Base-by-base conservation (phyloP, 1,140 invertebrate species). In the Telenomus remus region DNA sequence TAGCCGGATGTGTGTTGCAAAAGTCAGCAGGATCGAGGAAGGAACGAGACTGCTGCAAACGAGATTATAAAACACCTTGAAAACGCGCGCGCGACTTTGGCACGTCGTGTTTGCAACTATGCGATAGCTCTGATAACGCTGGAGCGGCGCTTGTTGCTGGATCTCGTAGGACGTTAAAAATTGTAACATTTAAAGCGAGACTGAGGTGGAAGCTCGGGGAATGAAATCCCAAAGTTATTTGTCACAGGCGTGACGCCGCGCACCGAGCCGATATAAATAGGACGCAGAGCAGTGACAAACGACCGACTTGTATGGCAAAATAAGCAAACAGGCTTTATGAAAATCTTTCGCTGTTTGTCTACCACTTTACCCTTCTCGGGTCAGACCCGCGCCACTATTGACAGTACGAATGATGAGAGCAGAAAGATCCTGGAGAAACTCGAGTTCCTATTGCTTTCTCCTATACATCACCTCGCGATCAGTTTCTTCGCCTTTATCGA, bases 181-280 rank as follows among this genome's bases (percentile, higher is more conserved):
- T 71, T 65, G 56, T 44, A 61, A 53, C 61, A 56, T 35, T 56
- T 47, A 66, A 71, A 56, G 37, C 34, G 35, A 46, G 4, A 42
- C 42, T 50, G 15, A 59, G 13, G 56, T 44, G 54, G 44, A 48
- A 47, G 49, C 47, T 66, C 13, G 49, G 48, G 37, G 51, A 13
- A 39, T 46, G 19, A 12, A 56, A 46, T 56, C 57, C 43, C 66
- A 55, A n/a, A 61, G 81, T 61, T 84, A 86, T 86, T 86, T 85
- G 83, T 86, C 85, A 85, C 79, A 75, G n/a, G 73, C 35, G 60
- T 13, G 39, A 49, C 74, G 73, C 73, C 69, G 60, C 46, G 72
- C 13, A 51, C 76, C 77, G 63, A 74, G 71, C 72, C 72, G 82
- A 83, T 87, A 85, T 86, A 86, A 86, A 87, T 86, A 86, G 84